A percentile compares a stretch with the other conserved stretches of the same genome.
Conservation (phyloP, 2,113 vertebrate species). For the Onychorhynchus coronatus region DNA sequence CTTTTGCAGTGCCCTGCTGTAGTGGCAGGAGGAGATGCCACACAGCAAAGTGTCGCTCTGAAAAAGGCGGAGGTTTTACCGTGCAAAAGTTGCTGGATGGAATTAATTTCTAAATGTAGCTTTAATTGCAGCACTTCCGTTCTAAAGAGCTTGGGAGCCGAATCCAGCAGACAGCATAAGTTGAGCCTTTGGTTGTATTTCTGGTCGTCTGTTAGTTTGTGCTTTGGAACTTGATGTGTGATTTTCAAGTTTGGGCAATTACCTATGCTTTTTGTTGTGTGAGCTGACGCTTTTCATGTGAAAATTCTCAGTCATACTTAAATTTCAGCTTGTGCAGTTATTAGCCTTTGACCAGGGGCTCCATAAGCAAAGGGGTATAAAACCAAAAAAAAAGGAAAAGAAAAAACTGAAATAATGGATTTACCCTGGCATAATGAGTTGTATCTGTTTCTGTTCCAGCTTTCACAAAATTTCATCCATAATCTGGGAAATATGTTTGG, state of each 20-base stretch:
- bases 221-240: neutral
- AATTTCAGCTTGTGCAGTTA: neutral
- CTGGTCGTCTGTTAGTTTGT: neutral
- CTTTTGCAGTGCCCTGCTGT: neutral
- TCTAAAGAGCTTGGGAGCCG: neutral
- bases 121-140: neutral
- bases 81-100: neutral
- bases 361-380: neutral
- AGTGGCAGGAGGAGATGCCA: neutral
- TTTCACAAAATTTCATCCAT: constrained; percentile 13
- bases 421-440: neutral
- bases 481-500: constrained; percentile 42
- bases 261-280: neutral
- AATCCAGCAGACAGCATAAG: neutral
- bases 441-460: constrained; percentile 3
- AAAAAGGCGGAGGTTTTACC: neutral
- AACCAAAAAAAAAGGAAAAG: neutral
- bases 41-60: accelerated
- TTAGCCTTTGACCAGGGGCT: neutral
- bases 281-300: neutral
- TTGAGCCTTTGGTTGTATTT: neutral
- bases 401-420: neutral
- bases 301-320: neutral
- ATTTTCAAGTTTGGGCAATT: neutral
- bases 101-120: neutral